Evolutionary conservation across 2,888 invertebrate genomes (phyloP), one percentile per base, ranked within the genome.

Genomic region (Colostygia pectinataria): DNA sequence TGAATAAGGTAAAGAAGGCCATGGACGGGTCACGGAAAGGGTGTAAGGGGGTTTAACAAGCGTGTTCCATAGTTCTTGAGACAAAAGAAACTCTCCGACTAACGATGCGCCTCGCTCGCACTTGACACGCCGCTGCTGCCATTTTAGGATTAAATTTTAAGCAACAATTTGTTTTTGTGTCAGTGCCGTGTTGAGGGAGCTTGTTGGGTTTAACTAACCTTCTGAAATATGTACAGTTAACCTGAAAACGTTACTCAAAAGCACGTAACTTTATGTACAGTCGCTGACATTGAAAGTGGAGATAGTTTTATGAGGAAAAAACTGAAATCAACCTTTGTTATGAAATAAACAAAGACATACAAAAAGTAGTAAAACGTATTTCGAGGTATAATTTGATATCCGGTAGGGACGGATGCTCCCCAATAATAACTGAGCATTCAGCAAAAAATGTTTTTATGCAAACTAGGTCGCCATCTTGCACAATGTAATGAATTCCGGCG

Each of bases 11-110:
- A 77, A 76, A 76, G 68, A 72, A 73, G 73, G 75, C 74, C 72
- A 73, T 66, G 72, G 75, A 66, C 67, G 71, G 74, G 76, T 76
- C 75, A 69, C 72, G 80, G 77, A 78, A 80, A 77, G 76, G 77
- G 70, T 48, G 41, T 29, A 34, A 44, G 27, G 52, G 37, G 45
- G 65, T 52, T 57, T 76, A 79, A 79, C 80, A 82, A 80, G 80
- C 72, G 65, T 62, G 69, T 65, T 62, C 53, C 39, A 41, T 71
- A 74, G 63, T 75, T 68, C 81, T 77, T 73, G 79, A 82, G 80
- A 83, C 83, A 83, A 83, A 81, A 77, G 81, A 74, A 80, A 71
- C 77, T 74, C 80, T 74, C 68, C 70, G 71, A 54, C 80, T 83
- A 83, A 83, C 82, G 82, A 83, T 74, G 78, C 75, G 70, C 42